phyloP scores from a whole-genome alignment of 2,113 vertebrate species.

The Ornithorhynchus anatinus region DNA sequence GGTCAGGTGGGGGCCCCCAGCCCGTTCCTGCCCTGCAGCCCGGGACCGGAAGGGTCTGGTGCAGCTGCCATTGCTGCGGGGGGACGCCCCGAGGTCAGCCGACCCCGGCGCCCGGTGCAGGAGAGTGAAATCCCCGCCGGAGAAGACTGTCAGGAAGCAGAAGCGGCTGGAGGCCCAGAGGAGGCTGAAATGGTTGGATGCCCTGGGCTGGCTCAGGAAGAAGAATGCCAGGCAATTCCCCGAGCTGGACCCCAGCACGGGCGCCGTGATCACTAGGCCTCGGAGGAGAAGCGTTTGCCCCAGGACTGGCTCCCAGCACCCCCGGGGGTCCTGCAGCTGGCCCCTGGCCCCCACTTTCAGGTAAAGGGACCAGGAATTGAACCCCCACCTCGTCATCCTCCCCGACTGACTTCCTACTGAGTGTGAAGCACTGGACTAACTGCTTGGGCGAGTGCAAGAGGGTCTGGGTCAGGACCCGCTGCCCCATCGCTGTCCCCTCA shows the following conservation, averaged over 20 bases:
- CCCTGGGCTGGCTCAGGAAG: conserved; percentile 61
- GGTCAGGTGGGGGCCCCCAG: conserved; percentile 39
- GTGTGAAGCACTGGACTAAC: too few relatives aligned
- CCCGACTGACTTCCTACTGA: too few relatives aligned
- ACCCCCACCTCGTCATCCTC: too few relatives aligned
- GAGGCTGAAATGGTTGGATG: conserved; percentile 81
- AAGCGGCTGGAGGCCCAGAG: conserved; percentile 84
- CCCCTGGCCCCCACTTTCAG: conserved; percentile 14
- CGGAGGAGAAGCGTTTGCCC: conserved; percentile 22
- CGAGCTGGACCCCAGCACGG: conserved; percentile 15
- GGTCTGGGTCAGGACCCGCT: too few relatives aligned
- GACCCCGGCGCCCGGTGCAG: conserved; percentile 76
- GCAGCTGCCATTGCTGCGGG: conserved; percentile 79
- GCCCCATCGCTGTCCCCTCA: too few relatives aligned
- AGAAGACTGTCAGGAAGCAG: conserved; percentile 85
- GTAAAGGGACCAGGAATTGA: conserved; percentile 6
- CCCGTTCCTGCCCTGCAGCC: conserved; percentile 42
- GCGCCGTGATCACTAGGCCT: neutral
- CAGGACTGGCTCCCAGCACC: conserved; percentile 27
- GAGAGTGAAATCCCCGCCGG: conserved; percentile 82
- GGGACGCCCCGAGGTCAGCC: conserved; percentile 72
- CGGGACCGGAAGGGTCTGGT: conserved; percentile 77
- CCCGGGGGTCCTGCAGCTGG: conserved; percentile 61
- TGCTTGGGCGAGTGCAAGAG: too few relatives aligned
- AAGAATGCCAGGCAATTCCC: conserved; percentile 46